Evolutionary conservation across 2,888 invertebrate species (phyloP).

Genomic region (Phorcus lineatus): DNA sequence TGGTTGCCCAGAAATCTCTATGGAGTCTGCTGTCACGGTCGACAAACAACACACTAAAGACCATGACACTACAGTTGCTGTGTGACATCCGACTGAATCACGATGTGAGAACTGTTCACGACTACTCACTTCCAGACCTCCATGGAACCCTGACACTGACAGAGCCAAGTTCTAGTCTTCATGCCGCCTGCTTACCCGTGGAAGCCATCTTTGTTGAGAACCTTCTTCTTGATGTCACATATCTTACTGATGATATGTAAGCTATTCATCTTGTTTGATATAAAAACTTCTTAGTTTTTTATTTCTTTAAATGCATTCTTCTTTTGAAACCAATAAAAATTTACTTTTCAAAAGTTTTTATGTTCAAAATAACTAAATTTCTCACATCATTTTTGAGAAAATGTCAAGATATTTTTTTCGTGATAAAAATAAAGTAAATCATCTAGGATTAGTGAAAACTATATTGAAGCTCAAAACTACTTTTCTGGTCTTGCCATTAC

Average conservation of each 20-base stretch:
- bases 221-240: background rate
- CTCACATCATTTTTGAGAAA: no score
- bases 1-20: background rate
- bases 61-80: background rate
- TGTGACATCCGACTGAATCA: background rate
- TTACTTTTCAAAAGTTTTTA: no score
- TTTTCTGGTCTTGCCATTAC: no score
- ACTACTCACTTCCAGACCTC: no score
- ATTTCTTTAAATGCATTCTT: background rate
- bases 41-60: background rate
- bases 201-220: slow-evolving; percentile 3
- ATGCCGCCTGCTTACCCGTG: background rate
- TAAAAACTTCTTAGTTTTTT: background rate
- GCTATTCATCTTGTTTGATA: background rate
- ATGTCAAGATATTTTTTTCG: no score
- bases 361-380: no score
- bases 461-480: no score
- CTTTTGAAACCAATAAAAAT: no score
- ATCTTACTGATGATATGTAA: background rate
- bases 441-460: no score
- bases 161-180: background rate
- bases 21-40: background rate
- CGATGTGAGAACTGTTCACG: no score
- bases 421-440: no score
- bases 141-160: no score